Percentiles rank a stretch among this genome's conserved stretches.
These are phyloP conservation scores for Hypsopygia costalis DNA, from an alignment of 2,888 invertebrate genomes.

Conservation along the genomic window DNA sequence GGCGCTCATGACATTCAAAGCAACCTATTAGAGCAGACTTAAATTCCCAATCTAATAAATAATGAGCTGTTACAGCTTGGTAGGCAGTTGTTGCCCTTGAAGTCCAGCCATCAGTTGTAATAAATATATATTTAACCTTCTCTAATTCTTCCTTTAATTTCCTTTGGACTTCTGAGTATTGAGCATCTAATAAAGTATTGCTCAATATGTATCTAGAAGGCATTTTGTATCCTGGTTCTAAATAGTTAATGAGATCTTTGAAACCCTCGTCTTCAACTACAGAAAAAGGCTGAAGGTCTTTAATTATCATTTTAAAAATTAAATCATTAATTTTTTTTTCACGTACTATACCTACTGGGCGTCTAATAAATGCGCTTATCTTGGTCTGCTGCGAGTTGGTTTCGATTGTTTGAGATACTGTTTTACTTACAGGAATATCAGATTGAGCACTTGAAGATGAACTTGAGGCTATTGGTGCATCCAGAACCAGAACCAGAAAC, in stretches of 20 bases:
- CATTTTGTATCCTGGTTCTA: conserved; percentile 25
- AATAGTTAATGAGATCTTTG: conserved; percentile 21
- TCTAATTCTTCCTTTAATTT: conserved; percentile 20
- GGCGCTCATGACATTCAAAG: conserved; percentile 22
- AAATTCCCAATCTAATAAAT: conserved; percentile 22
- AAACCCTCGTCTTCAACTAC: conserved; percentile 23
- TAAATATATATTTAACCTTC: conserved; percentile 20
- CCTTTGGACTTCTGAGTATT: conserved; percentile 9
- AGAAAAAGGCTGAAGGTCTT: conserved; percentile 24
- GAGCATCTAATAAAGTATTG: conserved; percentile 22
- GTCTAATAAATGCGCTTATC: conserved; percentile 21
- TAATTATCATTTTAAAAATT: conserved; percentile 22
- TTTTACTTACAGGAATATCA: conserved; percentile 12
- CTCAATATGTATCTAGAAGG: conserved; percentile 23
- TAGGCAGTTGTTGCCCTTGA: conserved; percentile 23
- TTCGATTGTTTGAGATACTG: conserved; percentile 13
- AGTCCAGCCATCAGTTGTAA: conserved; percentile 22
- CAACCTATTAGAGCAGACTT: conserved; percentile 20
- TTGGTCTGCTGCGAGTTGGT: conserved; percentile 14
- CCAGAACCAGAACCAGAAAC: too few species aligned
- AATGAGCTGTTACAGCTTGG: conserved; percentile 23
- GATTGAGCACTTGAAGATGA: conserved; percentile 12
- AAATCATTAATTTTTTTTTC: conserved; percentile 21
- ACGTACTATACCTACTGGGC: conserved; percentile 16
- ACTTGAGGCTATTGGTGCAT: conserved; percentile 15